phyloP scores from a whole-genome alignment of 2,888 invertebrate genomes.

The Rhogogaster chlorosoma region DNA sequence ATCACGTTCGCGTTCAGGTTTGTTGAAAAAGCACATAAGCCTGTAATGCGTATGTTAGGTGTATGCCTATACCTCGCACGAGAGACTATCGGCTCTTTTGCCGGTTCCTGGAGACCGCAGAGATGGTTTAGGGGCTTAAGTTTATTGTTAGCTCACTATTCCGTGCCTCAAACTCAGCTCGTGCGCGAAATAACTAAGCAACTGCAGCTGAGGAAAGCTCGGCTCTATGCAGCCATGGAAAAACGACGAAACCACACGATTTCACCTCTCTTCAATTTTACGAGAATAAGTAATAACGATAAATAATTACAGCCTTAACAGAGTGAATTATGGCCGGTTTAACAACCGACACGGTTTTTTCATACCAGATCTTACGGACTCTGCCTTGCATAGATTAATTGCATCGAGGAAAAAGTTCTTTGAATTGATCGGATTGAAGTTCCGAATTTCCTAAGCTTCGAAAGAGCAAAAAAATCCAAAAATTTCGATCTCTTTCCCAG shows the following conservation, averaged over 20 bases:
- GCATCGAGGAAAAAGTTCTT: too few relatives aligned
- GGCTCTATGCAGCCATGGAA: background rate
- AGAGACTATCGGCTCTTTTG: conserved; percentile 1
- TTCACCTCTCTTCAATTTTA: background rate
- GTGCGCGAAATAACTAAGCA: conserved; percentile 20
- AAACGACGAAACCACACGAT: background rate
- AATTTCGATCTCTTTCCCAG: too few relatives aligned
- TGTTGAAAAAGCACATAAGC: conserved; percentile 10
- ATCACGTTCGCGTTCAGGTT: background rate
- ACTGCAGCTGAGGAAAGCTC: background rate
- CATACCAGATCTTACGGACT: too few relatives aligned
- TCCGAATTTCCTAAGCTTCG: too few relatives aligned
- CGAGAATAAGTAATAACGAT: background rate
- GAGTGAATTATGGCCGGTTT: too few relatives aligned
- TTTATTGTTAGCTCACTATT: conserved; percentile 14
- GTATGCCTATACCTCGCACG: background rate
- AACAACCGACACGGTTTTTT: background rate
- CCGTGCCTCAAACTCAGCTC: background rate
- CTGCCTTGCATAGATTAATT: too few relatives aligned
- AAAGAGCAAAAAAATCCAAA: too few relatives aligned
- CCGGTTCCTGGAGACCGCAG: background rate
- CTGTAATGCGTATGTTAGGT: background rate
- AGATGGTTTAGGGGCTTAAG: background rate
- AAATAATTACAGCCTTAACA: too few relatives aligned
- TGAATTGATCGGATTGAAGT: too few relatives aligned